Evolutionary conservation across 2,888 invertebrate species (phyloP), one percentile per base, ranked within the genome.

Genomic region (Poecilobothrus nobilitatus): DNA sequence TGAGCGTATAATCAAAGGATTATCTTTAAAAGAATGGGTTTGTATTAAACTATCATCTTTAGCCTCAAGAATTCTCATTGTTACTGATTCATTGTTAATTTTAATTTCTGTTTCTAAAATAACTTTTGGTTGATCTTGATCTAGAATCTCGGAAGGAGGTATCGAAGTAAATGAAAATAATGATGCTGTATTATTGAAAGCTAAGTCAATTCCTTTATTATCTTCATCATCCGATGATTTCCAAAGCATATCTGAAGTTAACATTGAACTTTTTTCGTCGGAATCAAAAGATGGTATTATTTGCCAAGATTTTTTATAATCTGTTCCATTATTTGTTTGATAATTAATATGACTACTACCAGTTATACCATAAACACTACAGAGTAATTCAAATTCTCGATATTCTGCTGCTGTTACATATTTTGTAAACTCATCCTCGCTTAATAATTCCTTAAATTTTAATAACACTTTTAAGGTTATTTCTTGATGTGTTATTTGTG

Each of bases 81-180:
- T 92, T 53, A 93, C 88, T 0, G 91, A 91, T 71, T 91, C 90
- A 18, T 91, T 88, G 76, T 90, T 88, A 72, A 93, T 88, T 76
- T 91, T 88, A 34, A 92, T 91, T 83, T 92, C 92, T 0, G 92
- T 92, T 81, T 92, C 92, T 74, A 92, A 85, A 66, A 92, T 90
- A 0, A 92, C 86, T 79, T 87, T 89, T 66, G 76, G 82, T 81
- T 72, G 81, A 79, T 72, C 78, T 76, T 73, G 82, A 77, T 77
- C 81, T 3, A 73, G 70, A 12, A 75, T 71, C 33, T 72, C 75
- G 0, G 76, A 77, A 18, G 70, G 68, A 5, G 68, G 33, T 67
- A 70, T 68, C 2, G 53, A 15, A 53, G 53, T 53, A 53, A 53
- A 53, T 53, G 53, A 53, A 53, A 18, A 53, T 27, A 15, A 27